A percentile compares a stretch with the other conserved stretches of the same genome.
These are phyloP conservation scores for Rhopalosiphum nymphaeae DNA, from an alignment of 2,888 invertebrate genomes.

Conservation along the genomic window DNA sequence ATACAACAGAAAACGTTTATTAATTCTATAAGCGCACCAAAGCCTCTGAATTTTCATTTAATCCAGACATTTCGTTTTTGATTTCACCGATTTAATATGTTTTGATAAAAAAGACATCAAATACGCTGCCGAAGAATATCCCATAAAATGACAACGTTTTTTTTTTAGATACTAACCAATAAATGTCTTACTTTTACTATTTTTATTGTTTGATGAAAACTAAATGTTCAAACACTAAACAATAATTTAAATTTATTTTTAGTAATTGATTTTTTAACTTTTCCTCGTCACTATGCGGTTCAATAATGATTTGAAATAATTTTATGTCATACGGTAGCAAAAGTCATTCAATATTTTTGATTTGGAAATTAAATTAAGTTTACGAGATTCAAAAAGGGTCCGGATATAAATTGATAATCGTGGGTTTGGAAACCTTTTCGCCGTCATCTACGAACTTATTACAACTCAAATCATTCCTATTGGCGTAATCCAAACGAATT, in stretches of 20 bases:
- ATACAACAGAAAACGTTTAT: constrained; percentile 60
- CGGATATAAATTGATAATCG: constrained; percentile 60
- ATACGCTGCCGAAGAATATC: not conserved
- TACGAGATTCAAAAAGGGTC: constrained; percentile 51
- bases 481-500: not conserved
- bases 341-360: constrained; percentile 42
- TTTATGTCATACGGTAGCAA: not conserved
- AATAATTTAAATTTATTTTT: constrained; percentile 11
- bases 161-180: not conserved
- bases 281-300: not conserved
- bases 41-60: constrained; percentile 35
- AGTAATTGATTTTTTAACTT: not conserved
- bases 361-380: constrained; percentile 58
- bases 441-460: constrained; percentile 48
- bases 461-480: constrained; percentile 44
- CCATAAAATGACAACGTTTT: not conserved
- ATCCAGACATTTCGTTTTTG: constrained; percentile 46
- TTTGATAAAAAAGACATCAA: not conserved
- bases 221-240: not conserved
- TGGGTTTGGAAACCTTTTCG: constrained; percentile 43
- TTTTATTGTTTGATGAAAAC: not conserved
- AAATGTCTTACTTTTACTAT: not conserved
- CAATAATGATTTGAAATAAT: constrained; percentile 25
- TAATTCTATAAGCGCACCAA: constrained; percentile 49
- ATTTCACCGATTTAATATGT: constrained; percentile 1